These are phyloP conservation scores for Baryphthengus martii DNA, from an alignment of 2,113 vertebrate species.

Conservation along the genomic window DNA sequence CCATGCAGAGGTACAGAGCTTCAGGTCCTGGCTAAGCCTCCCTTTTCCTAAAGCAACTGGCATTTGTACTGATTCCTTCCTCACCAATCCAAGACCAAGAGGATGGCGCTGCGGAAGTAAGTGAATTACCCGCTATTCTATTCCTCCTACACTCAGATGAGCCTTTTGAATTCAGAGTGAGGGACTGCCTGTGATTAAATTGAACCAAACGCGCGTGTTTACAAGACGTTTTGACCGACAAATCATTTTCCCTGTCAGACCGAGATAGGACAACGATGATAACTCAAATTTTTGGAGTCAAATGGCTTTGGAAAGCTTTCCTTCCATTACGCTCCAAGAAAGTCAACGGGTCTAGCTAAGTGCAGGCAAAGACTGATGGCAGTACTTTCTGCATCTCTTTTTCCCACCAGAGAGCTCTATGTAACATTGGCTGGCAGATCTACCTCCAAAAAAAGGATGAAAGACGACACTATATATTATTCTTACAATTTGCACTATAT, in stretches of 20 bases:
- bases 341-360: neutral
- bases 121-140: neutral
- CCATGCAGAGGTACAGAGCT: neutral
- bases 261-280: neutral
- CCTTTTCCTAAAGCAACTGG: neutral
- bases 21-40: neutral
- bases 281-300: slow-evolving; percentile 34
- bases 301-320: slow-evolving; percentile 33
- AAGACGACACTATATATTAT: neutral
- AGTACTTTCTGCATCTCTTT: slow-evolving; percentile 9
- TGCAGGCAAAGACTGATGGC: neutral
- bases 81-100: neutral
- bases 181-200: neutral
- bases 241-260: slow-evolving; percentile 36
- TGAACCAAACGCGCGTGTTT: slow-evolving; percentile 9
- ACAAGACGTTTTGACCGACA: neutral
- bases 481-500: neutral
- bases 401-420: neutral
- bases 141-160: neutral
- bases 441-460: neutral
- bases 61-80: neutral
- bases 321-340: neutral
- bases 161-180: neutral
- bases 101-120: neutral
- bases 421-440: neutral